phyloP scores from a whole-genome alignment of 2,797 vertebrate species.

The Sciaenops ocellatus region DNA sequence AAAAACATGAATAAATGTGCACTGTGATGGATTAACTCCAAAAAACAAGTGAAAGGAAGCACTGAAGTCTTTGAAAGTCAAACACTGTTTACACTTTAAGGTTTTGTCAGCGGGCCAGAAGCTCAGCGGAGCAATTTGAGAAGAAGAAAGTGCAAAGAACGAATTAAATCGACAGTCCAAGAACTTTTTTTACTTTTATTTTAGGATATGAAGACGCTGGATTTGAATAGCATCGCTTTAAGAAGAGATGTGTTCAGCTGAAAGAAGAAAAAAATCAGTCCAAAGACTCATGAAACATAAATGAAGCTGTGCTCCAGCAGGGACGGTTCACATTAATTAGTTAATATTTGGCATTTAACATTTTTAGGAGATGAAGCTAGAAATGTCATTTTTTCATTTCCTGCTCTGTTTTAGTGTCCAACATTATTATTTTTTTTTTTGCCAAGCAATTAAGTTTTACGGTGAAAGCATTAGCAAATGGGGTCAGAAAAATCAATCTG shows the following conservation, averaged over 20 bases:
- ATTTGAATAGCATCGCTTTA: background rate
- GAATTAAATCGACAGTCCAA: background rate
- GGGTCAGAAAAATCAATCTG: slow-evolving; percentile 60
- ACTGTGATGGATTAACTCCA: background rate
- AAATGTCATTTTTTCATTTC: slow-evolving; percentile 34
- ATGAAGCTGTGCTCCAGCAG: slow-evolving; percentile 30
- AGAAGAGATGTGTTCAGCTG: background rate
- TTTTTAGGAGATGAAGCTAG: slow-evolving; percentile 30
- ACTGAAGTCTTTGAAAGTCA: slow-evolving; percentile 5
- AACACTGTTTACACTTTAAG: background rate
- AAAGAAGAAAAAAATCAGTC: background rate
- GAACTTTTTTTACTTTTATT: background rate
- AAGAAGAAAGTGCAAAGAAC: background rate
- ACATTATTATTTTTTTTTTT: slow-evolving; percentile 3
- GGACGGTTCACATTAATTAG: slow-evolving; percentile 30
- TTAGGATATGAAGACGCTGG: background rate
- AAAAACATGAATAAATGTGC: background rate
- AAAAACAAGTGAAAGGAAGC: too few relatives aligned
- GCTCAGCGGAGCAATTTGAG: background rate
- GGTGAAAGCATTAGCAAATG: slow-evolving; percentile 59
- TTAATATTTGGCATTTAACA: slow-evolving; percentile 50
- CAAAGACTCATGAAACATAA: slow-evolving; percentile 24
- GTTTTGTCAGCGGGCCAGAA: background rate
- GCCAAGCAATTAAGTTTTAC: slow-evolving; percentile 45
- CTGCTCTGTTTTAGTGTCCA: slow-evolving; percentile 15